These are phyloP conservation scores for Salpingus planirostris DNA, from an alignment of 2,888 invertebrate species.

Conservation along the genomic window DNA sequence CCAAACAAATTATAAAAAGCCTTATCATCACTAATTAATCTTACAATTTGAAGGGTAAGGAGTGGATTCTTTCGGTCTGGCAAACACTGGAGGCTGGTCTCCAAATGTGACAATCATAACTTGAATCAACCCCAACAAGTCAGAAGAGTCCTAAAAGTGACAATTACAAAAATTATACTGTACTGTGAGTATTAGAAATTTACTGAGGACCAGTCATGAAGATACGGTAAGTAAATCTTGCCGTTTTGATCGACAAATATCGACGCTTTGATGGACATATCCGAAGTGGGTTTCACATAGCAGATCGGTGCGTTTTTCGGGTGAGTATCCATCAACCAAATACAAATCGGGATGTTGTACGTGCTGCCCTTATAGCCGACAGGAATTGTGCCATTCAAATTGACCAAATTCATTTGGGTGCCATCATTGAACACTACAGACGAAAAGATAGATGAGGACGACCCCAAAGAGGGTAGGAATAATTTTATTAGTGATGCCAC, in stretches of 20 bases:
- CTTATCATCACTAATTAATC: slow-evolving; percentile 9
- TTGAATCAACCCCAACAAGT: slow-evolving; percentile 80
- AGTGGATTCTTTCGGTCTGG: slow-evolving; percentile 51
- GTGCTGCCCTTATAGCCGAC: slow-evolving; percentile 76
- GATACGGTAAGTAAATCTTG: slow-evolving; percentile 90
- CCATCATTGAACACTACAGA: slow-evolving; percentile 82
- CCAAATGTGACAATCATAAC: slow-evolving; percentile 89
- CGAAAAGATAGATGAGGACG: slow-evolving; percentile 3
- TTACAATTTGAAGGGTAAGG: slow-evolving; percentile 50
- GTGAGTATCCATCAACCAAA: slow-evolving; percentile 96
- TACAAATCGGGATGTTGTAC: slow-evolving; percentile 94
- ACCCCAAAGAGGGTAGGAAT: neutral
- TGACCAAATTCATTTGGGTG: slow-evolving; percentile 66
- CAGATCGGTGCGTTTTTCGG: slow-evolving; percentile 94
- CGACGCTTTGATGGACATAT: slow-evolving; percentile 93
- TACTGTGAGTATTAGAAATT: slow-evolving; percentile 24
- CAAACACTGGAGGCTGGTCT: slow-evolving; percentile 89
- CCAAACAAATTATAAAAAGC: neutral
- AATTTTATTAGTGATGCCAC: no score
- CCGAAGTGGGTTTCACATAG: slow-evolving; percentile 87
- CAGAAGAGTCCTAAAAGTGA: slow-evolving; percentile 59
- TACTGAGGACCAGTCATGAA: slow-evolving; percentile 87
- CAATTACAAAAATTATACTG: slow-evolving; percentile 6
- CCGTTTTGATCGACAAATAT: slow-evolving; percentile 92
- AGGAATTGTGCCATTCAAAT: slow-evolving; percentile 87